Conservation (phyloP, 2,888 invertebrate species). For the Prosopocoilus inquinatus region DNA sequence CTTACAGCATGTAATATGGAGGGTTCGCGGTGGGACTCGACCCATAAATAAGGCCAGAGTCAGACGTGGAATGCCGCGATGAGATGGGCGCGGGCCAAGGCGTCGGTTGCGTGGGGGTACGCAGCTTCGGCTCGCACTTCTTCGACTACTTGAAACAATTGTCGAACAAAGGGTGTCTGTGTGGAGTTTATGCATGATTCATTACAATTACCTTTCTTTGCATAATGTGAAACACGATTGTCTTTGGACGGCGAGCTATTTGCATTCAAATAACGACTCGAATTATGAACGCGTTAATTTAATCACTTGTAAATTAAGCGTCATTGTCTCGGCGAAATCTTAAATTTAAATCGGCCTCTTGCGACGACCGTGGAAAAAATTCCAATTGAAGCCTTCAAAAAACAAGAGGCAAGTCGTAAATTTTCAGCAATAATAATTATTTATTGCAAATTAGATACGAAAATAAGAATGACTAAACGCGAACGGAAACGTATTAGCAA, state of each 20-base stretch:
- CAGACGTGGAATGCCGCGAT: constrained; percentile 55
- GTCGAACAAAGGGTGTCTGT: constrained; percentile 15
- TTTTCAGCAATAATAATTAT: too few relatives aligned
- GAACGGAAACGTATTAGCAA: too few relatives aligned
- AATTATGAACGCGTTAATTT: too few relatives aligned
- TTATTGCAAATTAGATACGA: too few relatives aligned
- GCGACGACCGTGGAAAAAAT: too few relatives aligned
- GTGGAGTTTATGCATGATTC: constrained; percentile 11
- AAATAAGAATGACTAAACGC: too few relatives aligned
- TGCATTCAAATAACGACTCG: constrained; percentile 1
- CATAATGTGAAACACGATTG: constrained; percentile 1
- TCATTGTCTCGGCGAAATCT: too few relatives aligned
- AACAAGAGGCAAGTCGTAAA: too few relatives aligned
- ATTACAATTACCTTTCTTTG: constrained; percentile 4
- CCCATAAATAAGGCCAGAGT: constrained; percentile 53
- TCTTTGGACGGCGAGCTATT: not conserved
- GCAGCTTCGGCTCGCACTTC: constrained; percentile 21
- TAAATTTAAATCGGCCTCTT: too few relatives aligned
- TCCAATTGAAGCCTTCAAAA: too few relatives aligned
- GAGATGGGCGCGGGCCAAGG: constrained; percentile 53
- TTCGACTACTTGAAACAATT: constrained; percentile 15
- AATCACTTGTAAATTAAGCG: too few relatives aligned
- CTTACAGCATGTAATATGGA: constrained; percentile 22
- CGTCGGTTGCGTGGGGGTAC: constrained; percentile 47
- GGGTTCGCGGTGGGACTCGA: constrained; percentile 22